Evolutionary conservation across 2,797 vertebrate genomes (phyloP), one percentile per base, ranked within the genome.

Genomic region (Hoplostethus mediterraneus): DNA sequence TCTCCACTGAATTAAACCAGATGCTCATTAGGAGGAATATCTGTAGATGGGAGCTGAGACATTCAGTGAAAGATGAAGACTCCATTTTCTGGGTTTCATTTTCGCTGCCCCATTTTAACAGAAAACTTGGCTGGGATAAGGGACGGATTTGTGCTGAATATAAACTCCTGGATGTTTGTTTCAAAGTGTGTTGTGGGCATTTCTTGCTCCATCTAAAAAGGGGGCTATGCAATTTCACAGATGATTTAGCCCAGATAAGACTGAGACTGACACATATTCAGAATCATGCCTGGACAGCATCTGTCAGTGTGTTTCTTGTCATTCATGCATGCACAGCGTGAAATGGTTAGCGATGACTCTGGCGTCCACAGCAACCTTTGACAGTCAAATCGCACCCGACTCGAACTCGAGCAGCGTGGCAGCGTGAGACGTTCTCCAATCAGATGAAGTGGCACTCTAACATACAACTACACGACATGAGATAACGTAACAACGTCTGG

Each of bases 151-250:
- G 71, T 68, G 57, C 57, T 55, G 80, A 85, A 77, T 86, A 67
- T 53, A 12, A 76, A 83, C 73, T 71, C 47, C 64, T 11, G 62
- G 38, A 55, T 72, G 65, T 80, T 70, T 75, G 28, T 77, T 81
- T 71, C 58, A 60, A 77, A 77, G 62, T 21, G 53, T 44, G 40
- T 44, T 40, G 72, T 70, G 21, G 59, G 67, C 67, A 64, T 80
- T 77, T 69, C 14, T 45, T 68, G 33, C 67, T 71, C 33, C 11
- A 7, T 21, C 8, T 59, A 59, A 14, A 53, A 68, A 25, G 62
- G 60, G 66, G 75, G 80, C 47, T 68, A 33, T 51, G 68, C 48
- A 70, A 77, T 84, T 82, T 87, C 70, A 84, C 76, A 66, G 57
- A 69, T 71, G 71, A 82, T 73, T 79, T 67, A 66, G 79, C 68